Base-by-base conservation (phyloP, 2,888 invertebrate species). In the Hoplodrina ambigua region DNA sequence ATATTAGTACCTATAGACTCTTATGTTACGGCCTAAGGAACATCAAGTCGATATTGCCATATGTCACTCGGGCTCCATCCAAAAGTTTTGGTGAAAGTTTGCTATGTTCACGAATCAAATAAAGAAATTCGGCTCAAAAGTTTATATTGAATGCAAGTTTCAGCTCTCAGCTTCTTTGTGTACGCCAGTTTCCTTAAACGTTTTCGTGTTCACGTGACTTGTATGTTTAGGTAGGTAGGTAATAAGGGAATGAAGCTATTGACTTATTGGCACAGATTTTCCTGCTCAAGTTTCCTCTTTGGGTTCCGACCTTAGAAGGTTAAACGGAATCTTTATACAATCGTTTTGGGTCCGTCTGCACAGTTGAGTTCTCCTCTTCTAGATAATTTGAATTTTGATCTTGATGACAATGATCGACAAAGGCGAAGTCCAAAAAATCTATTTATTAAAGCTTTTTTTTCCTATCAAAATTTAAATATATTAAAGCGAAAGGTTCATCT, bases 51-150 rank as follows among this genome's bases (percentile, higher is more conserved):
- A 78, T 78, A 68, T 60, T 37, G 59, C 44, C 78, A 19, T 64
- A 53, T 67, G 62, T 41, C 71, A 63, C 30, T 37, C 30, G 52
- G 59, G 70, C 41, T 57, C 37, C 37, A 25, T 13, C 13, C 11
- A 10, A 54, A 77, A 77, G 57, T 76, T 78, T 72, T 4, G 11
- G 19, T 4, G 50, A 68, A 33, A 56, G 33, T 50, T 33, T 56
- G 49, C 56, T 25, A 25, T 66, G 65, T 66, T 57, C 63, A 13
- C 63, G 53, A 56, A 73, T 73, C 74, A 78, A 77, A 77, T 78
- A 77, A 78, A 73, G 63, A 54, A 73, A 68, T 15, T 55, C 46
- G 37, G 37, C 30, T 58, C 11, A 58, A 68, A 78, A 69, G 54
- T 73, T 69, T 64, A 53, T 68, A 78, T 64, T 76, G 67, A 49